Evolutionary conservation across 2,113 vertebrate species (phyloP).

Genomic region (Lepisosteus osseus): DNA sequence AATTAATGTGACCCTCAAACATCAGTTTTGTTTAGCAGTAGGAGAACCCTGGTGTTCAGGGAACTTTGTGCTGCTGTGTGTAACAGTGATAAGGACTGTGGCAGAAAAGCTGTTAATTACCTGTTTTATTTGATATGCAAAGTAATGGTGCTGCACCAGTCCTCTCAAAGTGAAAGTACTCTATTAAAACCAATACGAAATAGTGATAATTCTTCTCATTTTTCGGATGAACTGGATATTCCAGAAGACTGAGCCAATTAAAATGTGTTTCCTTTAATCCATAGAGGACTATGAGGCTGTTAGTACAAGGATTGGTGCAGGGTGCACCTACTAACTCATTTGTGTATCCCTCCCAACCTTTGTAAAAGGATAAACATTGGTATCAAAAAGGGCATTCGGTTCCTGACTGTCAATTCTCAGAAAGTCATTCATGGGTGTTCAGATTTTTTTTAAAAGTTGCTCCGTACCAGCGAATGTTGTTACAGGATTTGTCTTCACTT

Average conservation of each 20-base stretch:
- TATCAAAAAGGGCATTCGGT: conserved; percentile 8
- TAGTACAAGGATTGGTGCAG: not conserved
- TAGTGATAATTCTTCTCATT: conserved; percentile 43
- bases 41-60: conserved; percentile 48
- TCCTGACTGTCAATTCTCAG: conserved; percentile 9
- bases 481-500: too few species aligned
- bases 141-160: conserved; percentile 49
- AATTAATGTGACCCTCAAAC: conserved; percentile 69
- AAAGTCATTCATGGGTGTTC: not conserved
- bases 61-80: conserved; percentile 60
- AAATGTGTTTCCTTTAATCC: conserved; percentile 22
- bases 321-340: not conserved
- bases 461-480: too few species aligned
- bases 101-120: conserved; percentile 68
- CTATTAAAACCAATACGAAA: conserved; percentile 60
- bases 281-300: conserved; percentile 20
- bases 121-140: conserved; percentile 68
- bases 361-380: conserved; percentile 5
- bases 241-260: conserved; percentile 28
- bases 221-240: conserved; percentile 37
- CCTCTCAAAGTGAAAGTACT: conserved; percentile 53
- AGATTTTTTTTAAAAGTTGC: not conserved
- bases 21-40: conserved; percentile 55
- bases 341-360: not conserved
- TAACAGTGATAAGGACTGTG: conserved; percentile 66